phyloP scores from a whole-genome alignment of 2,797 vertebrate genomes.

The Semotilus atromaculatus region DNA sequence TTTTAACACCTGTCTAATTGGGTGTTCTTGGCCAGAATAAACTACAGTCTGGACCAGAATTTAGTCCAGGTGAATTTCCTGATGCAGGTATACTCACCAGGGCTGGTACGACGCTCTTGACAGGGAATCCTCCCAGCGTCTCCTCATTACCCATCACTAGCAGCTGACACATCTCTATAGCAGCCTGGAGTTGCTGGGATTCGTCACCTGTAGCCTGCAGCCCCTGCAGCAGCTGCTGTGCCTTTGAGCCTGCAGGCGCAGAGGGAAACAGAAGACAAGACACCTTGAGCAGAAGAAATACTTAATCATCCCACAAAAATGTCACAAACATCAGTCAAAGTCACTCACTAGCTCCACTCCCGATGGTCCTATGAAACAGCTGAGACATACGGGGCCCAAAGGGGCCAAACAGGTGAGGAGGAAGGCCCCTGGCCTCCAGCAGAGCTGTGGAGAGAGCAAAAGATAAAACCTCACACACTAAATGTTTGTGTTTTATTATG shows the following conservation, averaged over 20 bases:
- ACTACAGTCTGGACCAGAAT: neutral
- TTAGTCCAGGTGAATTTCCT: neutral
- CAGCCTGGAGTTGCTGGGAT: slow-evolving; percentile 97
- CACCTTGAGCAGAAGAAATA: neutral
- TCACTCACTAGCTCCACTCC: slow-evolving; percentile 97
- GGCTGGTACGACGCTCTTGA: slow-evolving; percentile 97
- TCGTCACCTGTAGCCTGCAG: slow-evolving; percentile 97
- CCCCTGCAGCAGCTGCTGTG: slow-evolving; percentile 97
- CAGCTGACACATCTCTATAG: slow-evolving; percentile 99
- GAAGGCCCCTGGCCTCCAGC: slow-evolving; percentile 96
- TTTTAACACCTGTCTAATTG: neutral
- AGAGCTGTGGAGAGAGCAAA: slow-evolving; percentile 80
- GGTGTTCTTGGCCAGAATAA: neutral
- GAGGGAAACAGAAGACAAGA: neutral
- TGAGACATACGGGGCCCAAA: slow-evolving; percentile 99
- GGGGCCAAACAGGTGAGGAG: slow-evolving; percentile 98
- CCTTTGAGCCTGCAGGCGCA: slow-evolving; percentile 90
- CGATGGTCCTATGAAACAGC: slow-evolving; percentile 99
- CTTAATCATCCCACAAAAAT: neutral
- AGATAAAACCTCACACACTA: neutral
- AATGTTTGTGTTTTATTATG: neutral
- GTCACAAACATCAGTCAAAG: neutral
- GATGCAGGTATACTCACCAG: slow-evolving; percentile 78
- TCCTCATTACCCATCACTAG: slow-evolving; percentile 99
- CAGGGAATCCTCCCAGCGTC: slow-evolving; percentile 97